Conservation (phyloP, 2,888 invertebrate genomes). For the Trachelus stipa region DNA sequence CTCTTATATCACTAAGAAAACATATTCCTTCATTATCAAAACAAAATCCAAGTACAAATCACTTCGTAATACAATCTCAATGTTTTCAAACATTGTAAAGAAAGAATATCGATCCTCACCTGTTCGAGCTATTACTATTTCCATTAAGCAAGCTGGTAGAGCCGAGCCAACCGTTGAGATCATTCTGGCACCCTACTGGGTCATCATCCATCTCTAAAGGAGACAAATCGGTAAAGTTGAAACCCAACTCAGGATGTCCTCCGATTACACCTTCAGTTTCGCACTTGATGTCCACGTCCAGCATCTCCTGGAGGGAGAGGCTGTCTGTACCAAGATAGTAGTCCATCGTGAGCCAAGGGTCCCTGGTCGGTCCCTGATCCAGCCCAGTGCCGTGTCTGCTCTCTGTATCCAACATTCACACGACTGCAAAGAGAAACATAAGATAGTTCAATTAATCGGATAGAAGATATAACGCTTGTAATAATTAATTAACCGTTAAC, state of each 20-base stretch:
- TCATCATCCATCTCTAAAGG: slow-evolving; percentile 76
- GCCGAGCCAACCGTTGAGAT: slow-evolving; percentile 58
- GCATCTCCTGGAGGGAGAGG: slow-evolving; percentile 86
- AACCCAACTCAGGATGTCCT: slow-evolving; percentile 69
- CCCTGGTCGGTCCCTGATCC: slow-evolving; percentile 63
- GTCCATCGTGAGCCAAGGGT: slow-evolving; percentile 69
- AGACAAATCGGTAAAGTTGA: slow-evolving; percentile 72
- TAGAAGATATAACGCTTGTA: background rate
- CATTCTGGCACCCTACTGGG: slow-evolving; percentile 57
- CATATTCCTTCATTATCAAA: background rate
- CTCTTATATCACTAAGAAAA: background rate
- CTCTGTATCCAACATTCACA: slow-evolving; percentile 66
- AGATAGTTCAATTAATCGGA: background rate
- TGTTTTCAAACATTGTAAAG: background rate
- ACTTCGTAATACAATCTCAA: background rate
- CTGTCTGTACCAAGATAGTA: slow-evolving; percentile 70
- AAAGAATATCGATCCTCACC: slow-evolving; percentile 40
- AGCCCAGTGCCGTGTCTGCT: slow-evolving; percentile 62
- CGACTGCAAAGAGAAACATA: slow-evolving; percentile 47
- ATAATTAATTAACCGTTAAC: background rate
- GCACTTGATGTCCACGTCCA: slow-evolving; percentile 89
- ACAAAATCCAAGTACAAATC: background rate
- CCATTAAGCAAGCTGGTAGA: slow-evolving; percentile 59
- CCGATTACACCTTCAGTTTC: slow-evolving; percentile 86
- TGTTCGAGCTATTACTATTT: slow-evolving; percentile 62